phyloP scores from a whole-genome alignment of 2,113 vertebrate species.

The Hydrolagus affinis region DNA sequence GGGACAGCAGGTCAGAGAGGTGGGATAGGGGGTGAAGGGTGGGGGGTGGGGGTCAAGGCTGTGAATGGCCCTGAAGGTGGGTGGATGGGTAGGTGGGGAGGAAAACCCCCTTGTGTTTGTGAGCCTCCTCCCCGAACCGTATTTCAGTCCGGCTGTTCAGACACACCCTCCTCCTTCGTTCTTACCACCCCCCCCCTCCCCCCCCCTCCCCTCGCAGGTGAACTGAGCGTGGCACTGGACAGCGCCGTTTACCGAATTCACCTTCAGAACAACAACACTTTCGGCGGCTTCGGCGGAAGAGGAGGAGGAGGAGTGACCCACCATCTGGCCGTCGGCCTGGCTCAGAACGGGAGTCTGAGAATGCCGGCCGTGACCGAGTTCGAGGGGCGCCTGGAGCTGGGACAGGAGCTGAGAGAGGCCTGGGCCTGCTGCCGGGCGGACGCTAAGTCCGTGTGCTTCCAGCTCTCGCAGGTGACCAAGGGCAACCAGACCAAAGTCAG shows the following conservation, averaged over 20 bases:
- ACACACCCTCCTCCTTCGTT: neutral
- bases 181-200: neutral
- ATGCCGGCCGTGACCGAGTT: conserved; percentile 39
- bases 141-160: neutral
- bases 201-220: conserved; percentile 53
- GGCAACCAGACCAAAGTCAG: conserved; percentile 39
- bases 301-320: conserved; percentile 25
- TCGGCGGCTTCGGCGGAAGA: too few relatives aligned
- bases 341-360: conserved; percentile 44
- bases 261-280: conserved; percentile 49
- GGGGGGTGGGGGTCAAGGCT: too few relatives aligned
- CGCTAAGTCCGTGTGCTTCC: conserved; percentile 50
- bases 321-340: conserved; percentile 37
- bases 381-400: conserved; percentile 35
- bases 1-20: too few relatives aligned
- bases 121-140: too few relatives aligned
- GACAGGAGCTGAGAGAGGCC: conserved; percentile 30
- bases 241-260: conserved; percentile 51
- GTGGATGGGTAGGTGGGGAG: too few relatives aligned
- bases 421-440: conserved; percentile 49
- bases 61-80: too few relatives aligned
- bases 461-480: conserved; percentile 42
- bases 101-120: too few relatives aligned
- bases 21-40: too few relatives aligned
- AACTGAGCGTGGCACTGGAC: conserved; percentile 53